phyloP scores from a whole-genome alignment of 2,797 vertebrate species.

The Paedocypris micromegethes region DNA sequence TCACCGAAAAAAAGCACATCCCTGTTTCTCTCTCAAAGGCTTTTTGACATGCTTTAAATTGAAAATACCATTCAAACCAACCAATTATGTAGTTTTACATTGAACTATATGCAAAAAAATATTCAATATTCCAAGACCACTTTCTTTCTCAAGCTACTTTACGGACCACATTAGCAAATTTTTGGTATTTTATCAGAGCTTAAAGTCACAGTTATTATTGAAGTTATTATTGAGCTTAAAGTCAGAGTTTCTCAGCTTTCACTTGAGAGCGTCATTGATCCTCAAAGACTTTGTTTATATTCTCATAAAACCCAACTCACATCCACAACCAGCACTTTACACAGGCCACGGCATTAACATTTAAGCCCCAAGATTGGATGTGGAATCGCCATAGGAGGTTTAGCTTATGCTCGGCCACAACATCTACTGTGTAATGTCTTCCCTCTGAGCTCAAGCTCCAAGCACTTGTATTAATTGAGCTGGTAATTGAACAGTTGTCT shows the following conservation, averaged over 20 bases:
- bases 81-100: too few species aligned
- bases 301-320: slow-evolving; percentile 51
- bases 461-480: slow-evolving; percentile 75
- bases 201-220: too few species aligned
- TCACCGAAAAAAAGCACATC: too few species aligned
- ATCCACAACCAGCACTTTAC: slow-evolving; percentile 51
- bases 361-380: slow-evolving; percentile 57
- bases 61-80: too few species aligned
- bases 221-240: too few species aligned
- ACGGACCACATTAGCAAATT: too few species aligned
- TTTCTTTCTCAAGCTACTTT: too few species aligned
- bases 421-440: slow-evolving; percentile 56
- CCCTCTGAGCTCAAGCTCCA: slow-evolving; percentile 65
- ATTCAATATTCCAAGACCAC: too few species aligned
- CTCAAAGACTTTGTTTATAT: slow-evolving; percentile 43
- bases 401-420: slow-evolving; percentile 59
- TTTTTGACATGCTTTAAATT: too few species aligned
- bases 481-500: slow-evolving; percentile 80
- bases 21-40: too few species aligned
- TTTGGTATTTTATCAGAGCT: too few species aligned
- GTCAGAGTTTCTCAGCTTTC: slow-evolving; percentile 27
- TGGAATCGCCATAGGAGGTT: slow-evolving; percentile 49
- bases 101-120: too few species aligned
- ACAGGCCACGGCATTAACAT: slow-evolving; percentile 53
- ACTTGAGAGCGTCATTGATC: neutral